Conservation (phyloP, 2,797 vertebrate genomes). For the Oceanodroma leucorhoa region DNA sequence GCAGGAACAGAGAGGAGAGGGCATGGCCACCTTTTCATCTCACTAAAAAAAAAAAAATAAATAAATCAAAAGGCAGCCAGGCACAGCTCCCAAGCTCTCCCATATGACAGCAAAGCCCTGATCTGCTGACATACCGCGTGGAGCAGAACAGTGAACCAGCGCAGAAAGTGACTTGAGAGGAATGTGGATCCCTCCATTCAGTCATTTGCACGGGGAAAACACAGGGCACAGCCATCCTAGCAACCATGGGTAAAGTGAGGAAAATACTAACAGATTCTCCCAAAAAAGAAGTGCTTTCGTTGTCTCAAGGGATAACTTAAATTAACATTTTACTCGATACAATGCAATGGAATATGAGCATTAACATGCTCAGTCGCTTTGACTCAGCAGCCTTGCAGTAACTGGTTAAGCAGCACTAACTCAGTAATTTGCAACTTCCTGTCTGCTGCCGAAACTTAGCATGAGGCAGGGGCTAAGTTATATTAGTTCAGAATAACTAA, state of each 20-base stretch:
- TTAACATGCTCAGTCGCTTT: not conserved
- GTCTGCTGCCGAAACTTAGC: not conserved
- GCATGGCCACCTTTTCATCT: not conserved
- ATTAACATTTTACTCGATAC: not conserved
- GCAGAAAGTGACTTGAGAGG: not conserved
- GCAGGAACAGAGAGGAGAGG: not conserved
- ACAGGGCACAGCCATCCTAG: not conserved
- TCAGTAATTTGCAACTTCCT: not conserved
- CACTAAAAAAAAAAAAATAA: not conserved
- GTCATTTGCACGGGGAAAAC: not conserved
- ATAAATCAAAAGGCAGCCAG: not conserved
- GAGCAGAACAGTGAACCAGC: not conserved
- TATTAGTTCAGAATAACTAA: not conserved
- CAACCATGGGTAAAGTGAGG: not conserved
- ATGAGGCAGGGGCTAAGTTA: not conserved
- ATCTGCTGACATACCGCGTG: accelerated
- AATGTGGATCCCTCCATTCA: not conserved
- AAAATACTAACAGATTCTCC: not conserved
- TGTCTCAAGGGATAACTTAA: not conserved
- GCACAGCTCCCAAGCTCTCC: not conserved
- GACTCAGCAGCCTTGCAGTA: not conserved
- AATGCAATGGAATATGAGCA: not conserved
- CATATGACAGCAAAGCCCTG: not conserved
- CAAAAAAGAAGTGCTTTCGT: not conserved
- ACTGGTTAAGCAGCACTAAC: not conserved